Base-by-base conservation (phyloP, 2,797 vertebrate genomes). In the Triplophysa bombifrons region DNA sequence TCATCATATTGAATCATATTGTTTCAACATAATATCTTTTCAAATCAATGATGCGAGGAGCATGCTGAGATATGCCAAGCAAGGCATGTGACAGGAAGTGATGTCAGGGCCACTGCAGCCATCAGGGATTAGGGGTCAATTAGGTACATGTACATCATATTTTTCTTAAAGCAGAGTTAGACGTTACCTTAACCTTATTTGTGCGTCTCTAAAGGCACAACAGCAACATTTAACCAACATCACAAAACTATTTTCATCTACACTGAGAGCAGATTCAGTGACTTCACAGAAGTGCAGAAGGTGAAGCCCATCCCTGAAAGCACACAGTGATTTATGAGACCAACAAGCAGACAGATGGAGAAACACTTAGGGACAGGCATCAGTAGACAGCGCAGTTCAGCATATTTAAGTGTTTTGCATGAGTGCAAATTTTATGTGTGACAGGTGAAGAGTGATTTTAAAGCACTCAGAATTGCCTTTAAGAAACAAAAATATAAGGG, bases 291-390 rank as follows among this genome's bases (percentile, higher is more conserved):
- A 67, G 56, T 63, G 63, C 8, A 72, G 20, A 70, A 13, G 55
- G 67, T 46, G 53, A 67, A 79, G 84, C 88, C 79, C 79, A 86
- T 91, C 90, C 88, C 90, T 88, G 87, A 91, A 80, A 88, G 88
- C 89, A 89, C 88, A 87, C 51, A 84, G 58, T 75, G 78, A 83
- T 74, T 75, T 63, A 88, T 61, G 60, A 79, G 64, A 58, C 56
- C 82, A 17, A 67, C 68, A 11, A 11, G 84, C 25, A 67, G 64
- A 58, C 56, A 84, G n/a, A 67, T 46, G 10, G 41, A 41, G 41
- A 41, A 41, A 41, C 41, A 11, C 10, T 41, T 5, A 50, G 66
- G 60, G 34, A 72, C 67, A 78, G 38, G 38, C 60, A 50, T 41
- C 50, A 53, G 53, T 41, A 67, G 53, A 74, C 61, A 80, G 86